Evolutionary conservation across 2,888 invertebrate species (phyloP), one percentile per base, ranked within the genome.

Genomic region (Drosophila lacicola): DNA sequence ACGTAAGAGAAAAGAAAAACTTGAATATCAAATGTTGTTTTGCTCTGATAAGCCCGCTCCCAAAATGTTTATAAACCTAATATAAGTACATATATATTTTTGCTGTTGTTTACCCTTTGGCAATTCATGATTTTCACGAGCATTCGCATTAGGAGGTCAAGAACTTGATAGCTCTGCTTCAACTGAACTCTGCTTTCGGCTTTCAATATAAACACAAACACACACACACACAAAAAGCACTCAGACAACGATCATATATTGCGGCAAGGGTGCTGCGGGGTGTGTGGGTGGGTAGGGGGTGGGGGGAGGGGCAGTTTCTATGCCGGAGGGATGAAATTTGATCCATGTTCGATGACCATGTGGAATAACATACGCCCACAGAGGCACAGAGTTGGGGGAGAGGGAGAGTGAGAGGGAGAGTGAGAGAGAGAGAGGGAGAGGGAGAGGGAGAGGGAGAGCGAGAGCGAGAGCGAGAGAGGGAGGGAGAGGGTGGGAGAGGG

Each of bases 301-400:
- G 11, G 13, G 17, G 8, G 11, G 10, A 9, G 17, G 9, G 19
- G 54, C 10, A 25, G 45, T 45, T 51, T 10, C n/a, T 41, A 19
- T 11, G 68, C 73, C 67, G 53, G 47, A 8, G 49, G 80, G 42
- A 13, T 21, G 64, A 47, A 80, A 80, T 60, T 80, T 56, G 70
- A 88, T 72, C 61, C 61, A 45, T 62, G 13, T 51, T 60, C 57
- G 63, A 67, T 78, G 82, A 67, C 57, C 65, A 70, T 37, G 55
- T 42, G 60, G 36, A 41, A 44, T 29, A 49, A 54, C 49, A 74
- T 25, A 46, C 54, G 34, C 62, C 47, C 55, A 39, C 46, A 39
- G 55, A 53, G 34, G 37, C 37, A 55, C 57, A 8, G 6, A 6
- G 17, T 17, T 17, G 25, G 8, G 6, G 2, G 6, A 25, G 21